A percentile compares a stretch with the other conserved stretches of the same genome.
phyloP scores from a whole-genome alignment of 2,113 vertebrate species.

The Osmerus eperlanus region DNA sequence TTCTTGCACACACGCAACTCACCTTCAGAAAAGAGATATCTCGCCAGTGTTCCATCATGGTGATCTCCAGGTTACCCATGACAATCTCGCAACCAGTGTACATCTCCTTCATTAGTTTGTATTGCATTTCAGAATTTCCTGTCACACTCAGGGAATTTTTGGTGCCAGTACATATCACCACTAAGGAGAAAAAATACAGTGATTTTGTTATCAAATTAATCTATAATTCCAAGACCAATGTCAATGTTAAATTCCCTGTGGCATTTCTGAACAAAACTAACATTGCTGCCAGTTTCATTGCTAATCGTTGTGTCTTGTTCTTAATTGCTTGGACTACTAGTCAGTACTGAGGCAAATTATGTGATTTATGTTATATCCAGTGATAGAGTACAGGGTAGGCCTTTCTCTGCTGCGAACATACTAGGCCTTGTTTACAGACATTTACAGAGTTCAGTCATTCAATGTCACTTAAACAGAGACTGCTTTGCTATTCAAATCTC shows the following conservation, averaged over 20 bases:
- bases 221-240: too few relatives aligned
- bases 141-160: slow-evolving; percentile 82
- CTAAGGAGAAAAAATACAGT: slow-evolving; percentile 35
- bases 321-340: too few relatives aligned
- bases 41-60: slow-evolving; percentile 78
- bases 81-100: slow-evolving; percentile 87
- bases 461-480: slow-evolving; percentile 37
- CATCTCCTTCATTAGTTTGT: slow-evolving; percentile 76
- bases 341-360: slow-evolving; percentile 23
- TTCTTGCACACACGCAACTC: slow-evolving; percentile 16
- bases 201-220: neutral
- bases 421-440: slow-evolving; percentile 50
- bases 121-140: slow-evolving; percentile 71
- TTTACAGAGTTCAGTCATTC: slow-evolving; percentile 55
- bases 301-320: too few relatives aligned
- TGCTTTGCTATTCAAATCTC: slow-evolving; percentile 72
- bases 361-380: slow-evolving; percentile 34
- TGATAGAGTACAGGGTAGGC: slow-evolving; percentile 38
- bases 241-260: too few relatives aligned
- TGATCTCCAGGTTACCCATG: slow-evolving; percentile 93
- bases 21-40: slow-evolving; percentile 88
- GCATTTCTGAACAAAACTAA: too few relatives aligned
- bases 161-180: slow-evolving; percentile 80
- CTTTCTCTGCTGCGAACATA: slow-evolving; percentile 41
- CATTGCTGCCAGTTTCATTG: too few relatives aligned